These are phyloP conservation scores for Cuculus canorus DNA, from an alignment of 2,797 vertebrate species.

Conservation along the genomic window DNA sequence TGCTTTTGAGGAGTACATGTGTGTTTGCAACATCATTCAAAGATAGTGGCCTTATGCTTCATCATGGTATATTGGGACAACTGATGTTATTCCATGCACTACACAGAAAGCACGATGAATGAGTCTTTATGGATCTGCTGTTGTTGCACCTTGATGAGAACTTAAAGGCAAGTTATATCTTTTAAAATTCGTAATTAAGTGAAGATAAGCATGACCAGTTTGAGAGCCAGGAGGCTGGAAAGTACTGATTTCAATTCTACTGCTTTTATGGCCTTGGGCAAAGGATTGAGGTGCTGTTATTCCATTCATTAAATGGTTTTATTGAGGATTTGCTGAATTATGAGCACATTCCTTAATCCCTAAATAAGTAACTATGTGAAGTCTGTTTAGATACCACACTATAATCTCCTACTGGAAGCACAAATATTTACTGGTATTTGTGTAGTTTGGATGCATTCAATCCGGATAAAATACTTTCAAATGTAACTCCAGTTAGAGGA, in stretches of 20 bases:
- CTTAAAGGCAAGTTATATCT: not conserved
- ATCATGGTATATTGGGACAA: accelerated
- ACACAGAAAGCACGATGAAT: not conserved
- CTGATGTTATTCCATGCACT: not conserved
- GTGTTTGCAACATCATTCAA: not conserved
- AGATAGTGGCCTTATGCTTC: not conserved
- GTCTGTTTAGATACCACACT: not conserved
- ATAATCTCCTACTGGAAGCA: not conserved
- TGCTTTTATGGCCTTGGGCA: not conserved
- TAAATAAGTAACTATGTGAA: not conserved
- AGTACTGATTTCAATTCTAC: not conserved
- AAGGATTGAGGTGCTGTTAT: not conserved
- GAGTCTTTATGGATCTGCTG: not conserved
- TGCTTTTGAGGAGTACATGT: not conserved
- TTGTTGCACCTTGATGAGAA: not conserved
- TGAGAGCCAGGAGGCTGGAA: not conserved
- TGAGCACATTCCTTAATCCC: not conserved
- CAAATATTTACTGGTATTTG: not conserved
- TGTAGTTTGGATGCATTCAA: not conserved
- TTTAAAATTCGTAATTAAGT: not conserved
- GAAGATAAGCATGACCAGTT: not conserved
- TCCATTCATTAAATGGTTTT: not conserved
- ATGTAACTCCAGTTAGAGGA: not conserved
- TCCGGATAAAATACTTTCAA: not conserved
- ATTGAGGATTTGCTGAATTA: not conserved